Conservation (phyloP, 2,797 vertebrate species). For the Heliangelus exortis region DNA sequence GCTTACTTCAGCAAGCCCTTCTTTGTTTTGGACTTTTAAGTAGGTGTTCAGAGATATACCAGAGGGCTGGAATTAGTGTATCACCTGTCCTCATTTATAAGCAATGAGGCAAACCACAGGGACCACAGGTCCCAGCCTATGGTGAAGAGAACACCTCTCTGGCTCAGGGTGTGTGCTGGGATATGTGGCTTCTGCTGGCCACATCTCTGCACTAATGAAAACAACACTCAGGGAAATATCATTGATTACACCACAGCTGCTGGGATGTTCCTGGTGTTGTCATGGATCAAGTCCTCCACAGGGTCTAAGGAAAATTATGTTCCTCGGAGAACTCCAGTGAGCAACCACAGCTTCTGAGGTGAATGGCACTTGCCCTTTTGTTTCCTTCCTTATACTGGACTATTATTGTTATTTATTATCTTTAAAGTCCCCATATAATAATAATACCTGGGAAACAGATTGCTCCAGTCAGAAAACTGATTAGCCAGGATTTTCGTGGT, state of each 20-base stretch:
- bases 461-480: constrained; percentile 71
- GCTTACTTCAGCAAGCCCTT: not conserved
- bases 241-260: not conserved
- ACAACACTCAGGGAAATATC: not conserved
- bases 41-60: not conserved
- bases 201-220: not conserved
- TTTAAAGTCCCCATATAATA: constrained; percentile 66
- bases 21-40: not conserved
- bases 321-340: not conserved
- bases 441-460: constrained; percentile 63
- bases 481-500: constrained; percentile 73
- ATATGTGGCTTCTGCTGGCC: not conserved
- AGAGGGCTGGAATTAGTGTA: not conserved
- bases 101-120: not conserved
- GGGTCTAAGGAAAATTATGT: constrained; percentile 19
- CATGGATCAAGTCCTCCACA: not conserved
- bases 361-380: constrained; percentile 66
- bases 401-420: constrained; percentile 71
- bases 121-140: not conserved
- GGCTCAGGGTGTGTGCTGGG: not conserved
- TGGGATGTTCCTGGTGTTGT: not conserved
- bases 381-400: constrained; percentile 41
- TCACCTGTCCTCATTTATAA: not conserved
- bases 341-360: constrained; percentile 40
- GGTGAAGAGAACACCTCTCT: not conserved